Conservation (phyloP, 2,888 invertebrate genomes). For the Mythimna impura region DNA sequence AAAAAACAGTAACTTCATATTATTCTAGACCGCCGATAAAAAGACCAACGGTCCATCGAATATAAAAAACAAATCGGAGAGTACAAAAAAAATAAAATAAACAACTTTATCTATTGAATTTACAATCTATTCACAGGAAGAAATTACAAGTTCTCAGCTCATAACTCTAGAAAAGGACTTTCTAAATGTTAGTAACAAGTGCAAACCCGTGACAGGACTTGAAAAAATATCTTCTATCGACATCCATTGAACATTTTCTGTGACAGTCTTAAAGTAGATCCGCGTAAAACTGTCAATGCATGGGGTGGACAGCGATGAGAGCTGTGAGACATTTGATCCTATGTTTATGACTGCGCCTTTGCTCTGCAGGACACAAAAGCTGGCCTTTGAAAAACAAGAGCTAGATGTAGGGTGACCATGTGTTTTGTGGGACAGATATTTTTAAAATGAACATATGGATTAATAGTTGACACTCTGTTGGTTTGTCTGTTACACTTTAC, state of each 20-base stretch:
- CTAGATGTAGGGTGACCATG: constrained; percentile 72
- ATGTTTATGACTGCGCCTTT: constrained; percentile 75
- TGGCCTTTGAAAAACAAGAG: constrained; percentile 82
- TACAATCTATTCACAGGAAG: constrained; percentile 27
- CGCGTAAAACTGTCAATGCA: constrained; percentile 48
- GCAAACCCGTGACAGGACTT: constrained; percentile 43
- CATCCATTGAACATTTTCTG: constrained; percentile 49
- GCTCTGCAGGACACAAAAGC: constrained; percentile 81
- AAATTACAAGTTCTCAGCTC: constrained; percentile 51
- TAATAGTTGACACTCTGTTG: not conserved
- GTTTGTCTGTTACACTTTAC: not conserved
- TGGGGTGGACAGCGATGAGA: constrained; percentile 28
- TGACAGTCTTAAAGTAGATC: constrained; percentile 10
- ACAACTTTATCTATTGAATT: constrained; percentile 15
- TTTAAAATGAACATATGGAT: not conserved
- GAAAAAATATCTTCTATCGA: constrained; percentile 47
- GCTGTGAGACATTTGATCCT: constrained; percentile 59
- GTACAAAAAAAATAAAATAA: constrained; percentile 2
- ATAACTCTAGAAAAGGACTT: constrained; percentile 38
- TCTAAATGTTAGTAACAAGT: constrained; percentile 59
- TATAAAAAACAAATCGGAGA: not conserved
- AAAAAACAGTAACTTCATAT: not conserved
- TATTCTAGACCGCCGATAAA: not conserved
- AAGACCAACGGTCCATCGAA: constrained; percentile 3
- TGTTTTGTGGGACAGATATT: constrained; percentile 16